Evolutionary conservation across 2,888 invertebrate species (phyloP), one percentile per base, ranked within the genome.

Genomic region (Heliconius aoede): DNA sequence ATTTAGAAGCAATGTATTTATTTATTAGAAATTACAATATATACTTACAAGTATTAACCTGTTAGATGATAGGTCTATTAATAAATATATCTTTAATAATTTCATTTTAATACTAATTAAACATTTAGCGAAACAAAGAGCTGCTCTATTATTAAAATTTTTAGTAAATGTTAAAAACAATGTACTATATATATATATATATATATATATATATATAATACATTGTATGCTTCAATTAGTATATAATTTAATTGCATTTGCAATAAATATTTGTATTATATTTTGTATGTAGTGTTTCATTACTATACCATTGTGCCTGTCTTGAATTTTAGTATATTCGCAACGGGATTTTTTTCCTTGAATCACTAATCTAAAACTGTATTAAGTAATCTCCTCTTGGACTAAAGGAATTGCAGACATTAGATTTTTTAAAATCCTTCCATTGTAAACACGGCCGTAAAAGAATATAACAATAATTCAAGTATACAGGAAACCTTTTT

Each of bases 31-130:
- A 68, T 84, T 81, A 81, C 80, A 82, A 83, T 84, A 84, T 84
- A 82, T 80, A 84, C 80, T 79, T 78, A 82, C 82, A 85, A 83
- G 82, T 81, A 85, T 83, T 67, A 79, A 78, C 72, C 77, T 77
- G 80, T 78, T 79, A 81, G 79, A 81, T 77, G 80, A 79, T 77
- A 80, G 82, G 81, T 83, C 80, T 84, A 84, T 84, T 80, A 83
- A 85, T 85, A 86, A 85, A 84, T 84, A 85, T 79, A 80, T 76
- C 67, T 78, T 68, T 36, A 71, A n/a, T 80, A 77, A 80, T 80
- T 79, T 81, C 80, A 81, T 76, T 80, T 81, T 40, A 24, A 76
- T 77, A 76, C 46, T 72, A 71, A 75, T 61, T n/a, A 26, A 76
- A 73, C 32, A 51, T 69, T 30, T n/a, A 69, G 28, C 13, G 21